A percentile compares a stretch with the other conserved stretches of the same genome.
These are phyloP conservation scores for Biston betularia DNA, from an alignment of 2,888 invertebrate genomes.

Conservation along the genomic window DNA sequence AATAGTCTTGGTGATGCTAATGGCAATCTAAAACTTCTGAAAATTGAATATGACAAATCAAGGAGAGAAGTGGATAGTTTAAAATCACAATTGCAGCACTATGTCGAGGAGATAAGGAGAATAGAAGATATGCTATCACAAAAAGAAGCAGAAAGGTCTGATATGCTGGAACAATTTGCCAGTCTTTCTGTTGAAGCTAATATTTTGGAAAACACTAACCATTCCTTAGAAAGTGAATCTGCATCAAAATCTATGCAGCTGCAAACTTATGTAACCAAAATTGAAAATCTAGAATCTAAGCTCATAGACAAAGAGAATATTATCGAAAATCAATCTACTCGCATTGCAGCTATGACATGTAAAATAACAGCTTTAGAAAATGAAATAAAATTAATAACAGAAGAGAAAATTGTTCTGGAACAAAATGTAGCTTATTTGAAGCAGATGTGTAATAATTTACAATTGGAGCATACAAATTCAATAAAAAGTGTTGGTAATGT, in stretches of 20 bases:
- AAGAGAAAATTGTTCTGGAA: conserved; percentile 75
- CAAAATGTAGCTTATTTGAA: conserved; percentile 77
- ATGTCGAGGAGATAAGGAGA: conserved; percentile 92
- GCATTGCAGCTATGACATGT: conserved; percentile 71
- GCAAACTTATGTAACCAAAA: conserved; percentile 77
- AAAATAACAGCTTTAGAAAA: conserved; percentile 74
- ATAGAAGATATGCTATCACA: conserved; percentile 91
- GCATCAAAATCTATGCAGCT: conserved; percentile 88
- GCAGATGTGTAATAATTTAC: conserved; percentile 75
- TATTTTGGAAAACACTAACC: conserved; percentile 91
- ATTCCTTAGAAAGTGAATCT: conserved; percentile 92
- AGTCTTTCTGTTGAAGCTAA: conserved; percentile 92
- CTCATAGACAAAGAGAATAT: conserved; percentile 78
- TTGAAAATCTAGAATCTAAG: conserved; percentile 88
- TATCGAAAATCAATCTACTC: conserved; percentile 72
- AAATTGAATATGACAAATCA: conserved; percentile 89
- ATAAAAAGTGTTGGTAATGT: conserved; percentile 60
- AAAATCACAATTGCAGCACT: conserved; percentile 92
- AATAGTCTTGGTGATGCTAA: conserved; percentile 89
- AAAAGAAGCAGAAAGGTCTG: conserved; percentile 92
- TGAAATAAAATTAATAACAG: conserved; percentile 76
- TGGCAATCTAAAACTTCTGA: conserved; percentile 87
- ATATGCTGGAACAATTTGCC: conserved; percentile 93
- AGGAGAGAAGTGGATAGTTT: conserved; percentile 90
- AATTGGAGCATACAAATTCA: conserved; percentile 61